Evolutionary conservation across 2,888 invertebrate genomes (phyloP).

Genomic region (Neoscelio sp.): DNA sequence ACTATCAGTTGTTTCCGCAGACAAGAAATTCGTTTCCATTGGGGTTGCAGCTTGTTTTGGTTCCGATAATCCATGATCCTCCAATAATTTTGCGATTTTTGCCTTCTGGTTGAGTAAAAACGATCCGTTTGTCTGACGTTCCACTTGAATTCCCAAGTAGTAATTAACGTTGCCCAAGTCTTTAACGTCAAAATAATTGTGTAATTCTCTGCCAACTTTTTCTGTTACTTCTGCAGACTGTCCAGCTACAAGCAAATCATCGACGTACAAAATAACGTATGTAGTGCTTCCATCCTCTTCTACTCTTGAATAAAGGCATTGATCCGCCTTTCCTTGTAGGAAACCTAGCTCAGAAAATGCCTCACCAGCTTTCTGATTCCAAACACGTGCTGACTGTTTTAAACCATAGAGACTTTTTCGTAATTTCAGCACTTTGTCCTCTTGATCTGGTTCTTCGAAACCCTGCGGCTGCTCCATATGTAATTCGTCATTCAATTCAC

Average conservation of each 20-base stretch:
- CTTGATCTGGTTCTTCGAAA: no score
- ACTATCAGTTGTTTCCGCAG: neutral
- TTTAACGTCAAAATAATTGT: constrained; percentile 36
- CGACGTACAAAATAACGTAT: constrained; percentile 59
- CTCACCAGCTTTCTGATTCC: constrained; percentile 45
- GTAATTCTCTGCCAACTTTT: constrained; percentile 26
- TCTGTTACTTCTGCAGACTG: constrained; percentile 12
- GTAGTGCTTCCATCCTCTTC: neutral
- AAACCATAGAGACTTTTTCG: no score
- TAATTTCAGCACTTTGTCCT: no score
- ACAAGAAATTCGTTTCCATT: constrained; percentile 43
- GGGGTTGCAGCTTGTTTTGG: constrained; percentile 49
- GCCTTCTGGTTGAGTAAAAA: constrained; percentile 47
- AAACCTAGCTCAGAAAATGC: constrained; percentile 16
- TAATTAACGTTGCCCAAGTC: constrained; percentile 53
- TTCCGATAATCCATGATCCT: constrained; percentile 34
- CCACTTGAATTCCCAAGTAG: constrained; percentile 50
- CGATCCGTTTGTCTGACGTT: constrained; percentile 30
- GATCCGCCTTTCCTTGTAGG: constrained; percentile 29
- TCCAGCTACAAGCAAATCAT: constrained; percentile 51
- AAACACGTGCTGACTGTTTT: constrained; percentile 41
- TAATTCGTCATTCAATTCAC: no score
- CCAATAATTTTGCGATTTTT: constrained; percentile 37
- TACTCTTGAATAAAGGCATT: constrained; percentile 33
- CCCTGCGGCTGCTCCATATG: no score